phyloP scores from a whole-genome alignment of 2,797 vertebrate genomes.

The Aselliscus stoliczkanus region DNA sequence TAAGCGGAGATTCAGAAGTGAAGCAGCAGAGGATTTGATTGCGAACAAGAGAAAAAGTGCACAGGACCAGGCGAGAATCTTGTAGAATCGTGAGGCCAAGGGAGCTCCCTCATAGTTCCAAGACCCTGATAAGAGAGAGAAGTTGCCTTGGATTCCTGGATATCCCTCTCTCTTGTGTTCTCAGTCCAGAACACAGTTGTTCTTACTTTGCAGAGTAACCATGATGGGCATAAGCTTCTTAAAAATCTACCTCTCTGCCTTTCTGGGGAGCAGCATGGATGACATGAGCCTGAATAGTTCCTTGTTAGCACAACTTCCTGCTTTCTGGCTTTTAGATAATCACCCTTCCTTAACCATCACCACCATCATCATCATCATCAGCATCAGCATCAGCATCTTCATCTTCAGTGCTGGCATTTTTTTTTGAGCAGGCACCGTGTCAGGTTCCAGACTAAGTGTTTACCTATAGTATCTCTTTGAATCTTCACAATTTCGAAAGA shows the following conservation, averaged over 20 bases:
- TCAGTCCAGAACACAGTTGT: neutral
- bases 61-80: neutral
- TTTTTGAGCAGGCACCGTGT: neutral
- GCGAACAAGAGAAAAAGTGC: neutral
- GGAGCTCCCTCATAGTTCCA: neutral
- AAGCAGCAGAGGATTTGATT: neutral
- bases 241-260: neutral
- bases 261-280: neutral
- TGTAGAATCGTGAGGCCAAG: neutral
- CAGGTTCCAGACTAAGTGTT: neutral
- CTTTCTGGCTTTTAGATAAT: neutral
- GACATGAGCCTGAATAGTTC: neutral
- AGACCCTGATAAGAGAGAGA: neutral
- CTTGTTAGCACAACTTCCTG: neutral
- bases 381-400: too few species aligned
- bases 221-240: neutral
- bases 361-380: neutral
- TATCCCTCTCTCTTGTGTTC: neutral
- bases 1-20: neutral
- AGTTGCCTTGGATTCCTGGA: neutral
- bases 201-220: neutral
- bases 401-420: neutral
- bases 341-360: neutral
- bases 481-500: neutral
- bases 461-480: neutral